Conservation (phyloP, 2,797 vertebrate genomes). For the Pseudochromis fuscus region DNA sequence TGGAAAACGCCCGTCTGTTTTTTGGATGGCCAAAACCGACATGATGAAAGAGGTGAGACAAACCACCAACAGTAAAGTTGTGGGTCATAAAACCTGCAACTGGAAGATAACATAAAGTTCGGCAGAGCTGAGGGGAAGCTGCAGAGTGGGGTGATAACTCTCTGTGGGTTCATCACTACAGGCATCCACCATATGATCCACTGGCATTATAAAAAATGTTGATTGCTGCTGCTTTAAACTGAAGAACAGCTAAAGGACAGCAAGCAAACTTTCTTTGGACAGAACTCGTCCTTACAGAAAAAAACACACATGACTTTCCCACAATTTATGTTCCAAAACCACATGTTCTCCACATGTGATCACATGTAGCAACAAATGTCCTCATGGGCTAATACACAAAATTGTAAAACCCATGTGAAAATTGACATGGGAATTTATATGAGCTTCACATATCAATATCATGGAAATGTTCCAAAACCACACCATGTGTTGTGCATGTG, state of each 20-base stretch:
- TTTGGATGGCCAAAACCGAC: background rate
- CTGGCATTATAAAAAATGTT: background rate
- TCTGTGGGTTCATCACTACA: constrained; percentile 2
- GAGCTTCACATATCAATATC: too few species aligned
- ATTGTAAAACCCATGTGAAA: too few species aligned
- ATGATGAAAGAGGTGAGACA: constrained; percentile 4
- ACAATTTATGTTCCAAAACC: too few species aligned
- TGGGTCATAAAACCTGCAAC: background rate
- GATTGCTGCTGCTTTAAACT: background rate
- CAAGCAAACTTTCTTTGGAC: background rate
- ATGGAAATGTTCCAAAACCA: too few species aligned
- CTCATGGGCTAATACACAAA: too few species aligned
- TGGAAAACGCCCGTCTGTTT: constrained; percentile 1
- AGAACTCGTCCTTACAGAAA: background rate
- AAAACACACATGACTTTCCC: too few species aligned
- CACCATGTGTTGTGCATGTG: too few species aligned
- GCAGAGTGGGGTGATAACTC: background rate
- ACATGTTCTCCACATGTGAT: too few species aligned
- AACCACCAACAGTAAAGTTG: constrained; percentile 20
- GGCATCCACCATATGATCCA: background rate
- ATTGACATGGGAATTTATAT: too few species aligned
- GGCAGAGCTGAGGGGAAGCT: background rate
- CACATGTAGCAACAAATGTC: too few species aligned
- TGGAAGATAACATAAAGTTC: constrained; percentile 13
- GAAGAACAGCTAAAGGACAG: background rate